phyloP scores from a whole-genome alignment of 2,113 vertebrate species.

The Campylomormyrus tamandua region DNA sequence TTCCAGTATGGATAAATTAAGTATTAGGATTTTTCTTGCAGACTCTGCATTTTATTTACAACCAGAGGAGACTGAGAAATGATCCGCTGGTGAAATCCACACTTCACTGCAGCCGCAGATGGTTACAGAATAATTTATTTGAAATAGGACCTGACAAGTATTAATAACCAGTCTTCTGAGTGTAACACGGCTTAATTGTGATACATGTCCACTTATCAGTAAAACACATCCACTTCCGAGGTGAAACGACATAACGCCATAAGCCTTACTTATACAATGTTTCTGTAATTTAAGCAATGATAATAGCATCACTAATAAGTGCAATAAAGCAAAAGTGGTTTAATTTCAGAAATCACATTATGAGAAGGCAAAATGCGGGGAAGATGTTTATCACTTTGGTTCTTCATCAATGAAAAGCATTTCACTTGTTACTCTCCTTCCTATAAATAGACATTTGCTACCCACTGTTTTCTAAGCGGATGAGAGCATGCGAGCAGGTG shows the following conservation, averaged over 20 bases:
- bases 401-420: not conserved
- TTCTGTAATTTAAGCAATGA: not conserved
- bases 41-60: not conserved
- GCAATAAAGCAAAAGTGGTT: not conserved
- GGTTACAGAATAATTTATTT: not conserved
- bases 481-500: not conserved
- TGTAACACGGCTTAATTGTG: not conserved
- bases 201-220: not conserved
- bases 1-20: not conserved
- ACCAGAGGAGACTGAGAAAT: slow-evolving; percentile 2
- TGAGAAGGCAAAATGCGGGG: not conserved
- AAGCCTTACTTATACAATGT: not conserved
- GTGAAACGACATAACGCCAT: not conserved
- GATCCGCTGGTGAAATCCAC: not conserved
- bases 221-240: not conserved
- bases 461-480: not conserved
- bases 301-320: not conserved
- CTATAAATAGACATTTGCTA: not conserved
- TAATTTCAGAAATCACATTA: not conserved
- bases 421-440: not conserved
- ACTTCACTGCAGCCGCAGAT: not conserved
- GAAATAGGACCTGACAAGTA: not conserved
- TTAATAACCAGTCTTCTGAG: not conserved
- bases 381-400: not conserved
- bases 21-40: not conserved